phyloP scores from a whole-genome alignment of 2,113 vertebrate genomes.

The Bufo gargarizans region DNA sequence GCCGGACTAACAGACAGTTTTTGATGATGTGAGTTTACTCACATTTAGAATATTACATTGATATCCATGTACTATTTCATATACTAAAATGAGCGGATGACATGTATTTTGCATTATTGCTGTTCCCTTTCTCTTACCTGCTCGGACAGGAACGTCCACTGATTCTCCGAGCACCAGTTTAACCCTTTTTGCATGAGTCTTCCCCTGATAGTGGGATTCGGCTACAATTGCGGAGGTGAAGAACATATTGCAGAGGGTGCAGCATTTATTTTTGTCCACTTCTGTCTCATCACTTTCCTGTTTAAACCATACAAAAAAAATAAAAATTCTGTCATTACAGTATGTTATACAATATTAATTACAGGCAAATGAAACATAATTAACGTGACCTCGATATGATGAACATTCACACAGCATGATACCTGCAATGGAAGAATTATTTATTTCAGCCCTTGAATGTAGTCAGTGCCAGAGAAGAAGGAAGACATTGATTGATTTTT shows the following conservation, averaged over 20 bases:
- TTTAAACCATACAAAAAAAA: conserved; percentile 10
- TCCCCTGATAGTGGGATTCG: conserved; percentile 84
- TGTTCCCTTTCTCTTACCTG: conserved; percentile 40
- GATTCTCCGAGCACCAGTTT: conserved; percentile 78
- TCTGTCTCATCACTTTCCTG: conserved; percentile 81
- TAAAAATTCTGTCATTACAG: not conserved
- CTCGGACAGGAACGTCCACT: conserved; percentile 63
- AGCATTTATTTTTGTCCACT: conserved; percentile 84
- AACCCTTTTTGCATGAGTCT: conserved; percentile 82
- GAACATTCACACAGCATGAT: not conserved
- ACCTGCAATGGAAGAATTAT: not conserved
- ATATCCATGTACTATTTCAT: too few species aligned
- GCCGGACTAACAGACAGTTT: too few species aligned
- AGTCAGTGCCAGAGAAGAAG: not conserved
- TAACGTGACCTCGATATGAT: not conserved
- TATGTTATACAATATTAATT: too few species aligned
- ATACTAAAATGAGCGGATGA: too few species aligned
- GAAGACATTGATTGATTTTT: too few species aligned
- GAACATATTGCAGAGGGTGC: conserved; percentile 85
- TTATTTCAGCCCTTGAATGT: not conserved
- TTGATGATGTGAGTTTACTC: too few species aligned
- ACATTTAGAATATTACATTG: too few species aligned
- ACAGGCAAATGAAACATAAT: not conserved
- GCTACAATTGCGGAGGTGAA: conserved; percentile 85
- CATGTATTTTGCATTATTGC: not conserved